Base-by-base conservation (phyloP, 1,140 invertebrate species). In the Diprion similis region DNA sequence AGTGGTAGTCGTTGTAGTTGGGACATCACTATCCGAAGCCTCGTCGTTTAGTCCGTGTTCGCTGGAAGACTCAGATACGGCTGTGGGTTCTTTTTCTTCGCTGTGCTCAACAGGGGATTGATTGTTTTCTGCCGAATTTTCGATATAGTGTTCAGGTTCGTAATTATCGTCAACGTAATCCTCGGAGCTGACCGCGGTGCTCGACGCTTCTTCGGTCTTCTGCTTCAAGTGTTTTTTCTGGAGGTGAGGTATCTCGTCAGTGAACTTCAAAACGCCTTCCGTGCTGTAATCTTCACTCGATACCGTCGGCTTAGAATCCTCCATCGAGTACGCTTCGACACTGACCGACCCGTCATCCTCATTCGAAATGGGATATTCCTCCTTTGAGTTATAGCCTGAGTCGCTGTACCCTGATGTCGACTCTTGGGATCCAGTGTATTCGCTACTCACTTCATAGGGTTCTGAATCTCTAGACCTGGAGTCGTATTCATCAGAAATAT, bases 81-180 rank as follows among this genome's bases (percentile, higher is more conserved):
- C n/a, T 59, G 7, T 59, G 51, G 51, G 11, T 59, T 17, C 9
- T 8, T 59, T 59, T 17, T 59, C 51, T 4, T 59, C 51, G n/a
- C 6, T 59, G 11, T 13, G 11, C 15, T 59, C 51, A 9, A 59
- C 1, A 37, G 24, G 6, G 24, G 24, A 37, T 9, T 68, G 8
- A 11, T 70, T 48, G 10, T 45, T 48, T 9, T 70, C 46, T 37
- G 51, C 11, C 11, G 51, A 37, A 18, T 72, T 74, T 24, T 77
- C 64, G 19, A 79, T 74, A 76, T 88, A 88, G 79, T 81, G 82
- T 17, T 84, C 72, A 1, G 89, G 84, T 78, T 90, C 90, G 73
- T 90, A 90, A 84, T 90, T 91, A 76, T 91, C 90, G 75, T 91
- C 88, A 2, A 90, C 83, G 69, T 90, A 90, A 79, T 91, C 90